Evolutionary conservation across 2,113 vertebrate genomes (phyloP).

Genomic region (Anhinga rufa): DNA sequence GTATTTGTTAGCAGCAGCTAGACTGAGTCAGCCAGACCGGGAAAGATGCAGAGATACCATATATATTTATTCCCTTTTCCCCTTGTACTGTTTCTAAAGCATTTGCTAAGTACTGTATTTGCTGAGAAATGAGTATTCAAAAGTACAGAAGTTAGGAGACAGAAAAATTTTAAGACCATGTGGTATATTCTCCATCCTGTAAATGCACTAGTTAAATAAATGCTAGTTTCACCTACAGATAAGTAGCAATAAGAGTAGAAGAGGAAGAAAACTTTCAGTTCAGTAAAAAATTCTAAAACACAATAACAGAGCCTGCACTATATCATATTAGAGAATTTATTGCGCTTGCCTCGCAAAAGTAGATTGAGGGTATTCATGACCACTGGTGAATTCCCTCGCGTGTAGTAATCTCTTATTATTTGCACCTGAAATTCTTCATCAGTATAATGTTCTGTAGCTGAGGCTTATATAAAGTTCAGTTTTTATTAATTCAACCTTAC

Average conservation of each 20-base stretch:
- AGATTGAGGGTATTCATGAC: slow-evolving; percentile 40
- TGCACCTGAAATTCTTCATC: slow-evolving; percentile 59
- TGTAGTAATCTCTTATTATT: slow-evolving; percentile 47
- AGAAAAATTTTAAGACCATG: background rate
- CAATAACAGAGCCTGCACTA: background rate
- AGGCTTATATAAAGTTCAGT: slow-evolving; percentile 49
- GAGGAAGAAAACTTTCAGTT: background rate
- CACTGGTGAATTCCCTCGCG: slow-evolving; percentile 5
- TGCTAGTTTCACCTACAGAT: background rate
- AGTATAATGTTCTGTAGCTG: slow-evolving; percentile 47
- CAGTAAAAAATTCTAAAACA: background rate
- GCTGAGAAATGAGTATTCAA: background rate
- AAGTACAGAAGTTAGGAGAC: background rate
- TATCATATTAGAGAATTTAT: background rate
- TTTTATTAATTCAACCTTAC: slow-evolving; percentile 71
- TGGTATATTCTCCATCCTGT: background rate
- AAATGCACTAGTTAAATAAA: background rate
- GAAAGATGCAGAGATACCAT: background rate
- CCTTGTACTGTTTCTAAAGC: background rate
- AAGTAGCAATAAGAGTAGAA: background rate
- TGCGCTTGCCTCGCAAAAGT: slow-evolving; percentile 2
- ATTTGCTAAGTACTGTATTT: background rate
- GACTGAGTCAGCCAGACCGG: background rate
- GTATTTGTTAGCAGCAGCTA: slow-evolving; percentile 3
- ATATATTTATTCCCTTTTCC: background rate